phyloP scores from a whole-genome alignment of 2,888 invertebrate species.

The Oeneis ivallda region DNA sequence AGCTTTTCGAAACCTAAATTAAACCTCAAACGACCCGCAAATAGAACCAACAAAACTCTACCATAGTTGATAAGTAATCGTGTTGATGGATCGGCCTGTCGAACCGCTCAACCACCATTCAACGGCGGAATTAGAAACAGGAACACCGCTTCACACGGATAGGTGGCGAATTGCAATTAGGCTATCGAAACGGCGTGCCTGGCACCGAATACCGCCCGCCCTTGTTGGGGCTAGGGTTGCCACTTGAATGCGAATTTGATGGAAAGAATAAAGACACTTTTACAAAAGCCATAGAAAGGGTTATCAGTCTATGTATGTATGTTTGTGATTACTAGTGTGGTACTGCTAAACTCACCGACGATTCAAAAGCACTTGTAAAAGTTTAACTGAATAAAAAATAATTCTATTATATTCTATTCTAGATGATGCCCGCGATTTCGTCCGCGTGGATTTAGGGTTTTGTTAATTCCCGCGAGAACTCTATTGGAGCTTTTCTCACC shows the following conservation, averaged over 20 bases:
- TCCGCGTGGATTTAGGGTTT: no score
- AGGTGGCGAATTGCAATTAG: slow-evolving; percentile 48
- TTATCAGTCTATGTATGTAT: no score
- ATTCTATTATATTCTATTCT: no score
- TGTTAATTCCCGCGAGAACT: no score
- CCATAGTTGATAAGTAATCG: slow-evolving; percentile 6
- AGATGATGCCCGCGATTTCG: no score
- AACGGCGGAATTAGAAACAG: slow-evolving; percentile 42
- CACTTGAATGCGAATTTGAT: neutral
- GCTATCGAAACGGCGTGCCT: slow-evolving; percentile 43
- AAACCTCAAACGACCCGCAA: neutral
- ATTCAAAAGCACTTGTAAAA: no score
- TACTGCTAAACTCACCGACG: no score
- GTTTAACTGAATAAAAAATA: no score
- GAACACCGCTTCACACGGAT: slow-evolving; percentile 51
- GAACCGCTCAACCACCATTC: slow-evolving; percentile 4
- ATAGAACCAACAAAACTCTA: slow-evolving; percentile 3
- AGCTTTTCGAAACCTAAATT: no score
- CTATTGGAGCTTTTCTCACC: no score
- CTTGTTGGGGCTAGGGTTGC: slow-evolving; percentile 1
- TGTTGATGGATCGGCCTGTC: slow-evolving; percentile 12
- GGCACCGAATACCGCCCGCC: slow-evolving; percentile 45
- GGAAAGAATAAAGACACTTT: neutral
- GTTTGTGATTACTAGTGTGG: no score
- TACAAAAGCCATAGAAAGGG: no score